Base-by-base conservation (phyloP, 2,113 vertebrate genomes). In the Rousettus leschenaultii region DNA sequence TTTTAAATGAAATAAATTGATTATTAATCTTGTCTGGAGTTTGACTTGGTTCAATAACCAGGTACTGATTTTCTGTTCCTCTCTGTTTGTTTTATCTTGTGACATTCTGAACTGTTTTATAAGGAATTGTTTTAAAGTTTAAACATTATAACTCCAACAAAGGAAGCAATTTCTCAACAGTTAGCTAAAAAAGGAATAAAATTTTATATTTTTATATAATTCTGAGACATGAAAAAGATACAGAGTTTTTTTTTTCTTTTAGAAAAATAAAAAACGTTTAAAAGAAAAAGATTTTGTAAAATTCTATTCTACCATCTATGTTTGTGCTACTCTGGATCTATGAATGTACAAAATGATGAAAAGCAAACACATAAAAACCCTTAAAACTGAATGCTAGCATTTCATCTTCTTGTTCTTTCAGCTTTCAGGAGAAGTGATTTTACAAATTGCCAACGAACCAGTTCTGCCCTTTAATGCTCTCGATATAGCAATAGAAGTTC, bases 401-500 rank as follows among this genome's bases (percentile, higher is more conserved):
- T 53, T 75, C 80, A 75, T 1, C 63, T 97, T 82, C 97, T 86
- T 98, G 98, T 96, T 98, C 91, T 98, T 98, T 95, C 99, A 99
- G 99, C 99, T 99, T 97, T 99, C 99, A 86, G 99, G 99, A 96
- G 99, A 99, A 98, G 98, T 99, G 97, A 98, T 99, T 98, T 98
- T 99, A 71, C 98, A 98, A 86, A 99, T 99, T 97, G 99, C 99
- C 97, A 99, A 4, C 38, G 99, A 99, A 95, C 99, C 99, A 0
- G 99, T 99, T 97, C 98, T 99, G 97, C 99, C 99, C 0, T 99
- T 99, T 97, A 99, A 98, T 98, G 99, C 99, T 95, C 98, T 99
- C 59, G 99, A 99, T 98, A 98, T 99, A 48, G 99, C 99, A 0
- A 98, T 99, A 98, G 99, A 99, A 98, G 98, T 99, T 97, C 99